Conservation (phyloP, 2,797 vertebrate genomes). For the Sebastes steindachneri region DNA sequence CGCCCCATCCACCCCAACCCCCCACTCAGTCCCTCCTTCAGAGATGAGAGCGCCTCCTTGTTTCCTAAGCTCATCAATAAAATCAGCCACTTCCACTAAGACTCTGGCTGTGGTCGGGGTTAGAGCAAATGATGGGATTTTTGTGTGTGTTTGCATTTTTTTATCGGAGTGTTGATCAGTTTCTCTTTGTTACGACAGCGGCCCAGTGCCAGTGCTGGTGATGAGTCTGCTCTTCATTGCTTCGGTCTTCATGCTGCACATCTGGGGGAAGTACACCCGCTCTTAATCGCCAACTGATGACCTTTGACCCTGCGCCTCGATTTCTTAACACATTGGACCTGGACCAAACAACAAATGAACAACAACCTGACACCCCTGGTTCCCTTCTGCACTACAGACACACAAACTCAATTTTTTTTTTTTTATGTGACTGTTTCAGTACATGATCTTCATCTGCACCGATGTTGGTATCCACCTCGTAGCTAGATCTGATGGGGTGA, state of each 20-base stretch:
- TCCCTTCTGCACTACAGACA: conserved; percentile 12
- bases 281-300: conserved; percentile 85
- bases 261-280: conserved; percentile 99
- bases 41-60: conserved; percentile 76
- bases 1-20: conserved; percentile 14
- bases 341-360: conserved; percentile 91
- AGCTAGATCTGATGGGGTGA: conserved; percentile 25
- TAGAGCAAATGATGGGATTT: conserved; percentile 24
- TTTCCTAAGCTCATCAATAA: conserved; percentile 83
- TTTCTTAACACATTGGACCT: conserved; percentile 85
- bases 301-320: conserved; percentile 66
- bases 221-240: conserved; percentile 99
- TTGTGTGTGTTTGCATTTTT: conserved; percentile 8
- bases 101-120: conserved; percentile 24
- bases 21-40: conserved; percentile 62
- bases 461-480: conserved; percentile 12
- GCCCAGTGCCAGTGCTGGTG: conserved; percentile 97
- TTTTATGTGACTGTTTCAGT: conserved; percentile 34
- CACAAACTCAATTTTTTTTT: conserved; percentile 57
- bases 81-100: conserved; percentile 54
- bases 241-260: conserved; percentile 99
- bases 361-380: conserved; percentile 7
- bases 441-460: conserved; percentile 18
- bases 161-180: conserved; percentile 40
- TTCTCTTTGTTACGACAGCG: conserved; percentile 81